Evolutionary conservation across 1,140 invertebrate species (phyloP).

Genomic region (Sitobion miscanthi): DNA sequence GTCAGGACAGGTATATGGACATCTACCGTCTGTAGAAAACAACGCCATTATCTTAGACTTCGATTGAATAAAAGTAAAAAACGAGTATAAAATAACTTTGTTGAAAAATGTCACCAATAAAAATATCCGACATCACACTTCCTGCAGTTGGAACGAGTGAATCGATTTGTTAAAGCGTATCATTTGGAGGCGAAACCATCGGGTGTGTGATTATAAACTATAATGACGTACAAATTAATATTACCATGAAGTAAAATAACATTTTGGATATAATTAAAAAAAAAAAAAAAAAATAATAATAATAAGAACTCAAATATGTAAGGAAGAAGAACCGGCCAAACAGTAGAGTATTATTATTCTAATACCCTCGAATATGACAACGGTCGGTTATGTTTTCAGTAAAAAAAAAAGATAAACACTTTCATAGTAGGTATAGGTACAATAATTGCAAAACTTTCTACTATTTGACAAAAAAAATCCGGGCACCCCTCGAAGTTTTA

Average conservation of each 20-base stretch:
- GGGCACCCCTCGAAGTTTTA: background rate
- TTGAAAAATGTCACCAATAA: background rate
- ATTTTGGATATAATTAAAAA: background rate
- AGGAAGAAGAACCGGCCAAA: background rate
- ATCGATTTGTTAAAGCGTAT: background rate
- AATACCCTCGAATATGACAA: background rate
- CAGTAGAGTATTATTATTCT: background rate
- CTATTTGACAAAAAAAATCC: background rate
- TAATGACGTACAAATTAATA: background rate
- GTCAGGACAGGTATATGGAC: background rate
- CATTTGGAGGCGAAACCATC: background rate
- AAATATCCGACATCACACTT: no score
- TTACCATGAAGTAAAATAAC: background rate
- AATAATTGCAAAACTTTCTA: conserved; percentile 38
- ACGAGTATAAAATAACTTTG: background rate
- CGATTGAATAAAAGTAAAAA: background rate
- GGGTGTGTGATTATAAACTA: background rate
- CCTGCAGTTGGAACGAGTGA: background rate
- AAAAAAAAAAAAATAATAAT: background rate
- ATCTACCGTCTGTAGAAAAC: background rate
- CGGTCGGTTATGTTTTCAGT: conserved; percentile 5
- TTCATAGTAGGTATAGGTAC: background rate
- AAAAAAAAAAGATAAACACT: conserved; percentile 21
- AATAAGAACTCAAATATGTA: background rate
- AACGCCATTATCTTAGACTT: background rate